A percentile compares a stretch with the other conserved stretches of the same genome.
These are phyloP conservation scores for Choristoneura fumiferana DNA, from an alignment of 1,140 invertebrate genomes.

Conservation along the genomic window DNA sequence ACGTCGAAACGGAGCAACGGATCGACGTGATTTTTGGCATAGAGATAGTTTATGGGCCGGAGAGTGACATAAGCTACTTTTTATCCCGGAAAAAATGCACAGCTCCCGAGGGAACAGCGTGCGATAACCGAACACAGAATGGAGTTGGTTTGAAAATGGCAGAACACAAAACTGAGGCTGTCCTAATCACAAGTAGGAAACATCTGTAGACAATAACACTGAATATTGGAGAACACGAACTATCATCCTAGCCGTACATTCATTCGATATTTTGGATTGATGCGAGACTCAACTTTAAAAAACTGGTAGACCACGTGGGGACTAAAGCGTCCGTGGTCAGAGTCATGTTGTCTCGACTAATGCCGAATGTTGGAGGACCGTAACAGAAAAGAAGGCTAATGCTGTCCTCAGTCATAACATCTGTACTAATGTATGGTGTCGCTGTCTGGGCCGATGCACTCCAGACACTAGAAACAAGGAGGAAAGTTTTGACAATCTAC, in stretches of 20 bases:
- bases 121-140: too few relatives aligned
- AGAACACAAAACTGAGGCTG: slow-evolving; percentile 2
- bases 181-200: slow-evolving; percentile 1
- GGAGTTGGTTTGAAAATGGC: background rate
- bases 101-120: too few relatives aligned
- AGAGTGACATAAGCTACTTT: too few relatives aligned
- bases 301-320: background rate
- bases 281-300: background rate
- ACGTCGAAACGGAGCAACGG: too few relatives aligned
- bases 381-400: background rate
- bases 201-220: background rate
- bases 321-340: background rate
- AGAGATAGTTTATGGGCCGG: too few relatives aligned
- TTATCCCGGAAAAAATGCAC: too few relatives aligned
- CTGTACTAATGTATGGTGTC: background rate
- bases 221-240: background rate
- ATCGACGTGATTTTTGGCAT: too few relatives aligned
- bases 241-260: background rate
- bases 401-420: background rate
- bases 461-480: background rate
- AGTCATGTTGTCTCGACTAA: background rate
- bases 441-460: background rate
- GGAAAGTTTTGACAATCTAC: background rate
- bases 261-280: slow-evolving; percentile 2
- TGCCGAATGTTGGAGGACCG: background rate